Percentiles rank a stretch among this genome's conserved stretches.
These are phyloP conservation scores for Contarinia nasturtii DNA, from an alignment of 1,140 invertebrate species.

Conservation along the genomic window DNA sequence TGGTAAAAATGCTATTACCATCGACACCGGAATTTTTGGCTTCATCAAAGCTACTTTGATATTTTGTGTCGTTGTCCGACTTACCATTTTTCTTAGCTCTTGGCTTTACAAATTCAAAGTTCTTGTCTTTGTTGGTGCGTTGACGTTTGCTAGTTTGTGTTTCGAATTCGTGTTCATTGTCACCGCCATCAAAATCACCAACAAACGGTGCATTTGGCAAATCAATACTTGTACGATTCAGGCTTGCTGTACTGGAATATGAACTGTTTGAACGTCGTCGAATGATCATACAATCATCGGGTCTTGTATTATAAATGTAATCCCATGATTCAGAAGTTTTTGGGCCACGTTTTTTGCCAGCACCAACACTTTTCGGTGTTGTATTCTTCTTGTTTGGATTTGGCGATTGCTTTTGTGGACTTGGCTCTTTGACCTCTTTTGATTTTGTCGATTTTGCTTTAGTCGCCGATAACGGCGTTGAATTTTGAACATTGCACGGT, in stretches of 20 bases:
- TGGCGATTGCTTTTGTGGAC: slow-evolving; percentile 26
- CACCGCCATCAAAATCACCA: not conserved
- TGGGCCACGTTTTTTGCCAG: slow-evolving; percentile 25
- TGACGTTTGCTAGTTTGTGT: slow-evolving; percentile 7
- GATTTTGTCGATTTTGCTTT: not conserved
- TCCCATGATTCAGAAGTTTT: slow-evolving; percentile 30
- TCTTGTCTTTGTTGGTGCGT: slow-evolving; percentile 3
- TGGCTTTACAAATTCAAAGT: slow-evolving; percentile 14
- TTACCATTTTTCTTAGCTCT: slow-evolving; percentile 11
- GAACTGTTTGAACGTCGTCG: slow-evolving; percentile 63
- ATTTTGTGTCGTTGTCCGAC: slow-evolving; percentile 11
- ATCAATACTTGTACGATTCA: slow-evolving; percentile 18
- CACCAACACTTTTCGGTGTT: slow-evolving; percentile 18
- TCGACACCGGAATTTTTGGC: slow-evolving; percentile 11
- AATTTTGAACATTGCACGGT: not conserved
- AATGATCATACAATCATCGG: slow-evolving; percentile 59
- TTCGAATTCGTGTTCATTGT: slow-evolving; percentile 4
- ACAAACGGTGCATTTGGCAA: not conserved
- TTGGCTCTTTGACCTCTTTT: slow-evolving; percentile 16
- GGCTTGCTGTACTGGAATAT: slow-evolving; percentile 47
- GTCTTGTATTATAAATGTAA: slow-evolving; percentile 34
- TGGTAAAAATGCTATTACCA: not conserved
- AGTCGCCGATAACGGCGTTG: not conserved
- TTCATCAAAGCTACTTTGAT: slow-evolving; percentile 6
- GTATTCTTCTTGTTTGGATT: slow-evolving; percentile 24